Evolutionary conservation across 2,888 invertebrate genomes (phyloP).

Genomic region (Tuta absoluta): DNA sequence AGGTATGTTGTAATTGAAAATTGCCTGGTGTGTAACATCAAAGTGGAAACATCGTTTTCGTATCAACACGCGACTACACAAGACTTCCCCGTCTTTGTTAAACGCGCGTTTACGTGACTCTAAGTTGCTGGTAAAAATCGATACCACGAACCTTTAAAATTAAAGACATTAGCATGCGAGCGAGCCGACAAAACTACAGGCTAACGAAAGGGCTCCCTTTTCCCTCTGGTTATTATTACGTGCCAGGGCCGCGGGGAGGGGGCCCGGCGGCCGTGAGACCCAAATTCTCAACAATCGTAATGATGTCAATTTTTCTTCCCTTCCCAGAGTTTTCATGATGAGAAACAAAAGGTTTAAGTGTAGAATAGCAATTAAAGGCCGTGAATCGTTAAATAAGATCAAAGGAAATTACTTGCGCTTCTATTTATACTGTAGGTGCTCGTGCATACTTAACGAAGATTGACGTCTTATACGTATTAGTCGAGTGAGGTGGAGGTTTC

Average conservation of each 20-base stretch:
- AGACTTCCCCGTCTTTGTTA: slow-evolving; percentile 1
- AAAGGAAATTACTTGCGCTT: neutral
- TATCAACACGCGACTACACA: neutral
- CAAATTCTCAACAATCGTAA: slow-evolving; percentile 30
- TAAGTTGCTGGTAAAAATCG: slow-evolving; percentile 27
- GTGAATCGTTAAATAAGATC: slow-evolving; percentile 12
- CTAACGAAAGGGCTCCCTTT: slow-evolving; percentile 24
- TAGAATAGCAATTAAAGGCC: slow-evolving; percentile 20
- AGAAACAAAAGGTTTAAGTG: slow-evolving; percentile 21
- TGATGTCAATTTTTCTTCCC: slow-evolving; percentile 26
- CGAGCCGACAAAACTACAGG: slow-evolving; percentile 24
- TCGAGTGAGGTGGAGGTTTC: neutral
- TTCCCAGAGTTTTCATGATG: slow-evolving; percentile 25
- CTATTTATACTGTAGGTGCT: neutral
- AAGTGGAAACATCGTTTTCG: slow-evolving; percentile 5
- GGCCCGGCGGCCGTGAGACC: slow-evolving; percentile 25
- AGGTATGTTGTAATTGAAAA: neutral
- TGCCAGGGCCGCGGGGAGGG: slow-evolving; percentile 15
- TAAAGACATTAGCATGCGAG: slow-evolving; percentile 31
- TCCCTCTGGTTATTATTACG: slow-evolving; percentile 22
- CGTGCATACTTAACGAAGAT: neutral
- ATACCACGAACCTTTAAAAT: slow-evolving; percentile 28
- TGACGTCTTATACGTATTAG: too few species aligned
- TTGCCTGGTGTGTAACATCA: slow-evolving; percentile 4
- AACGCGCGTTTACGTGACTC: slow-evolving; percentile 18